These are phyloP conservation scores for Coenobita brevimanus DNA, from an alignment of 1,140 invertebrate genomes.

Conservation along the genomic window DNA sequence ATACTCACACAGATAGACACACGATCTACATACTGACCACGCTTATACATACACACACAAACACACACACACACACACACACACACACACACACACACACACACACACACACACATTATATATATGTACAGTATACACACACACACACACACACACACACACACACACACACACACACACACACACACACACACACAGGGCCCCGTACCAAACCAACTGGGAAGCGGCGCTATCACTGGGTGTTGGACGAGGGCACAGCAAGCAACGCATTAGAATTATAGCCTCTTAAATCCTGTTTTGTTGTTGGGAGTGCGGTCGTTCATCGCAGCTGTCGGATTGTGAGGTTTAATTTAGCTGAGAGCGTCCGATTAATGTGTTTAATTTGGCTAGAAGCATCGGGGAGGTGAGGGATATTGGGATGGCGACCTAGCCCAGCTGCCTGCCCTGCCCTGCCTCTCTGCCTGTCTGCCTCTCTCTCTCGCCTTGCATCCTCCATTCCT, in stretches of 20 bases:
- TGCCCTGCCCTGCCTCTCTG: too few relatives aligned
- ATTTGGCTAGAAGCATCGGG: slow-evolving; percentile 66
- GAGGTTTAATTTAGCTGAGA: slow-evolving; percentile 67
- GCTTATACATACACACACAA: neutral
- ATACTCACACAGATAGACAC: neutral
- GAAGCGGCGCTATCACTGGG: slow-evolving; percentile 14
- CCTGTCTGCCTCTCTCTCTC: too few relatives aligned
- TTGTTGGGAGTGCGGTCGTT: slow-evolving; percentile 53
- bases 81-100: neutral
- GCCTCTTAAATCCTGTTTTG: slow-evolving; percentile 60
- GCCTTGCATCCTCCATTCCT: too few relatives aligned
- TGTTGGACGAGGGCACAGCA: slow-evolving; percentile 55
- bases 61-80: neutral
- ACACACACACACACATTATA: neutral
- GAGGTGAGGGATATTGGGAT: slow-evolving; percentile 47
- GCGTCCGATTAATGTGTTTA: slow-evolving; percentile 65
- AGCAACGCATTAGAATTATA: slow-evolving; percentile 64
- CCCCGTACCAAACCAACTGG: too few relatives aligned
- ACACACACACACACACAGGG: neutral
- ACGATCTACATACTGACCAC: neutral
- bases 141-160: neutral
- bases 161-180: neutral
- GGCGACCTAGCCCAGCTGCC: slow-evolving; percentile 2
- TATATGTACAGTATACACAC: neutral
- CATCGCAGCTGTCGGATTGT: slow-evolving; percentile 59